A percentile compares a stretch with the other conserved stretches of the same genome.
phyloP scores from a whole-genome alignment of 23 tunicate species.

The Trididemnum nubilum region DNA sequence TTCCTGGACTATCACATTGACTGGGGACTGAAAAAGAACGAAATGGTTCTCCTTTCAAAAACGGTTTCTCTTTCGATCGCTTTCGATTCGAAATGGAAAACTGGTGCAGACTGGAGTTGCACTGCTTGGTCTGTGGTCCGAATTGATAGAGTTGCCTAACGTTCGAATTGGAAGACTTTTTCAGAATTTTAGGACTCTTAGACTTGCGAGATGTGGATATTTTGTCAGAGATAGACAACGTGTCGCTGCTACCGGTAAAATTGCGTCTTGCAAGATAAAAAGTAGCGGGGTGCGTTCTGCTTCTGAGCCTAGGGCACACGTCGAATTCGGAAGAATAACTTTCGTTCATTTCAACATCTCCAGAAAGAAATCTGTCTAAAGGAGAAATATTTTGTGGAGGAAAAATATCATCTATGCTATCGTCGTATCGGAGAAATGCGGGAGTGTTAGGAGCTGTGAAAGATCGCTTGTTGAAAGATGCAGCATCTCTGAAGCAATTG shows the following conservation, averaged over 20 bases:
- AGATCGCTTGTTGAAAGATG: background rate
- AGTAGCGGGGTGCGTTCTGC: no score
- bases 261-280: background rate
- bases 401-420: background rate
- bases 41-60: background rate
- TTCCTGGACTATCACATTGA: conserved; percentile 44
- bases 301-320: no score
- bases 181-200: conserved; percentile 74
- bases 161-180: conserved; percentile 53
- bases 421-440: background rate
- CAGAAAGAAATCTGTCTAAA: background rate
- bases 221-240: no score
- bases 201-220: conserved; percentile 60
- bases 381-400: background rate
- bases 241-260: conserved; percentile 27
- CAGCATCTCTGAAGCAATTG: background rate
- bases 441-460: conserved; percentile 73
- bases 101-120: background rate
- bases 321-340: no score
- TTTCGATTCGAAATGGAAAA: background rate
- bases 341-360: conserved; percentile 60
- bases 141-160: conserved; percentile 47
- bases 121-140: conserved; percentile 44
- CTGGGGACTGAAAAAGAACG: background rate
- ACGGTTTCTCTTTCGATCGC: conserved; percentile 32